Base-by-base conservation (phyloP, 2,113 vertebrate genomes). In the Nesogale talazaci region DNA sequence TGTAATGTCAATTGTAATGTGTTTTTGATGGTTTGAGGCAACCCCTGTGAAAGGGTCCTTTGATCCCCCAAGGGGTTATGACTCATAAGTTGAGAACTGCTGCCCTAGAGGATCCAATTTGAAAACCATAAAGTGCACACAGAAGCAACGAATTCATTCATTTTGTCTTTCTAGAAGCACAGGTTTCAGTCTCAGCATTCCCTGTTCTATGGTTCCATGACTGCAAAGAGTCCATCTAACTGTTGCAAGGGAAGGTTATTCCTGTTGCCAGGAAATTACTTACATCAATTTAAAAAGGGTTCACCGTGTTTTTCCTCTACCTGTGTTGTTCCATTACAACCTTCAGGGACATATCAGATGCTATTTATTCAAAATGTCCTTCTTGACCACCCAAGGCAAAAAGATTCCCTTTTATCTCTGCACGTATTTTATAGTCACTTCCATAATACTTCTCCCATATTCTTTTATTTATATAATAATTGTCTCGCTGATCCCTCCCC, bases 181-280 rank as follows among this genome's bases (percentile, higher is more conserved):
- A 76, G 46, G 11, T 69, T 57, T 34, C 19, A 2, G 82, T 52
- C 57, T 92, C 31, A 36, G 36, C 14, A 63, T 57, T 11, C 17
- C 46, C 65, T 80, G 31, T 70, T 70, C 69, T 16, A 2, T 70
- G 69, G 69, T 70, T 83, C 70, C 59, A 34, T 46, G 11, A 20
- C 52, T 81, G 74, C 17, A 83, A 69, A 86, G 83, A 77, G 76
- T 56, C 90, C 38, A 0, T 93, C 42, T 72, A 91, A 84, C 5
- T 81, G 36, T 67, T 91, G 46, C 63, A 88, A 86, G 22, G 88
- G 61, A 94, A 86, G 83, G 57, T 17, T 65, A 42, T 69, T 80
- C 75, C 81, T 90, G 74, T n/a, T n/a, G 52, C 46, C 19, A 42
- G 22, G 31, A 95, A 83, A 87, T 17, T 78, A 0, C 76, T 25